These are phyloP conservation scores for Dendrocincla tyrannina DNA, from an alignment of 2,797 vertebrate species.

Conservation along the genomic window DNA sequence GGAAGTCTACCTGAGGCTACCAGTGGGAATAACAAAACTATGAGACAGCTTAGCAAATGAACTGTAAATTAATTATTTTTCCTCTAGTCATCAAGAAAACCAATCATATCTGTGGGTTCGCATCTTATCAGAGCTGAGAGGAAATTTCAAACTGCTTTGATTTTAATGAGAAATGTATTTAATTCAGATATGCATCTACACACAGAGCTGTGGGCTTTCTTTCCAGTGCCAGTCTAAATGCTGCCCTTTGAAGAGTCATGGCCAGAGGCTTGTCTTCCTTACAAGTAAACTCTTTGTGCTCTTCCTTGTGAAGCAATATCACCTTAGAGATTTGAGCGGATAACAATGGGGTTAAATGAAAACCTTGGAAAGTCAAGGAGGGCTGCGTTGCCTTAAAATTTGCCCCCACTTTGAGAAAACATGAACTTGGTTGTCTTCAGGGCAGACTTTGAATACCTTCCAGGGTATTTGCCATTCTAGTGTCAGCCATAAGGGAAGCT, in stretches of 20 bases:
- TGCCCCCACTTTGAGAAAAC: background rate
- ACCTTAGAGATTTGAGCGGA: background rate
- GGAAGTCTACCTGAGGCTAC: background rate
- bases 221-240: background rate
- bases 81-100: background rate
- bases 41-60: background rate
- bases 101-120: background rate
- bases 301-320: background rate
- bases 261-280: background rate
- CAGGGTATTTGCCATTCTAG: background rate
- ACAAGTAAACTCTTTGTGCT: background rate
- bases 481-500: background rate
- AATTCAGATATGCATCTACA: background rate
- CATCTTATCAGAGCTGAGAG: background rate
- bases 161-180: background rate
- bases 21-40: background rate
- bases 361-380: background rate
- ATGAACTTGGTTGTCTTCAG: background rate
- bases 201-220: background rate
- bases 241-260: background rate
- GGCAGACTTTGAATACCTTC: background rate
- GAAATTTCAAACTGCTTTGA: background rate
- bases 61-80: background rate
- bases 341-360: background rate
- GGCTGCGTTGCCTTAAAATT: background rate